Evolutionary conservation across 2,113 vertebrate species (phyloP).

Genomic region (Onychostruthus taczanowskii): DNA sequence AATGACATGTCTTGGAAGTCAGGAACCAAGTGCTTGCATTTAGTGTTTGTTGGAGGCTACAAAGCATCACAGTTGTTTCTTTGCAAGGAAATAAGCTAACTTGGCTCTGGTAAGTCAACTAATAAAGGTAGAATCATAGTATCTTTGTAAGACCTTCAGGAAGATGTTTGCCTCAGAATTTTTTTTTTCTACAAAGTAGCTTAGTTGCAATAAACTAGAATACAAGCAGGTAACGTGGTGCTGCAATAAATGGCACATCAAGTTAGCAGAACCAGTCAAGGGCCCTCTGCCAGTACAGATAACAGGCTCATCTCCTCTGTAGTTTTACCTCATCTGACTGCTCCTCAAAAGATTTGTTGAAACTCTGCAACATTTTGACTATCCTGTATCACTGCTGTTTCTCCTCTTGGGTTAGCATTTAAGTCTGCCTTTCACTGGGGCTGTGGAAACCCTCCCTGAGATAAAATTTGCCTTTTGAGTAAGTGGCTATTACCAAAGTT

Average conservation of each 20-base stretch:
- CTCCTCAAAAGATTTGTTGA: not conserved
- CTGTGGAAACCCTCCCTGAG: not conserved
- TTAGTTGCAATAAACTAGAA: not conserved
- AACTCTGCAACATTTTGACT: not conserved
- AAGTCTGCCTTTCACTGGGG: not conserved
- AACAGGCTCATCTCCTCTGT: not conserved
- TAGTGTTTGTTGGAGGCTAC: not conserved
- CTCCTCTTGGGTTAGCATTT: not conserved
- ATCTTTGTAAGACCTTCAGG: not conserved
- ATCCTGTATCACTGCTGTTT: not conserved
- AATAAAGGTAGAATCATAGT: not conserved
- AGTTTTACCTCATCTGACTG: not conserved
- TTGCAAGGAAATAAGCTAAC: not conserved
- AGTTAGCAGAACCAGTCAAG: not conserved
- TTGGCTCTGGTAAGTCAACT: not conserved
- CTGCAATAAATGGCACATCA: not conserved
- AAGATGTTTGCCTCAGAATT: not conserved
- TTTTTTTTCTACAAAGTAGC: not conserved
- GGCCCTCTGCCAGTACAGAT: not conserved
- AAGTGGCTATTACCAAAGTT: not conserved
- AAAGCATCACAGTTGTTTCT: not conserved
- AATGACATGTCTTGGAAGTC: accelerated
- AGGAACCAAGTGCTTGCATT: not conserved
- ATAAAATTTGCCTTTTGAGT: not conserved
- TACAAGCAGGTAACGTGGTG: not conserved